These are phyloP conservation scores for Drosophila nannoptera DNA, from an alignment of 1,140 invertebrate genomes.

Conservation along the genomic window DNA sequence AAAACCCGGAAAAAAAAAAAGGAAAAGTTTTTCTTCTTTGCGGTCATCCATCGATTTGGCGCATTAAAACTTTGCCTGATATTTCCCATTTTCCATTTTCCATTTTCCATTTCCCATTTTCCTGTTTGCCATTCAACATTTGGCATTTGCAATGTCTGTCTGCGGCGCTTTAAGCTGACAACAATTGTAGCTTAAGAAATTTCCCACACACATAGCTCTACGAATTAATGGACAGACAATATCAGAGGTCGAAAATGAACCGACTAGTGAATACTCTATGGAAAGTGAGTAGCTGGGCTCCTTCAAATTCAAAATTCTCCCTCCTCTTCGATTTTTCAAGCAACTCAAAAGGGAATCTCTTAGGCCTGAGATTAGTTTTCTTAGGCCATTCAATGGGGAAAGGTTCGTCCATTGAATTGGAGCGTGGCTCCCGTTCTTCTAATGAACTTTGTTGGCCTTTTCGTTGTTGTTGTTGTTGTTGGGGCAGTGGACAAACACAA, in stretches of 20 bases:
- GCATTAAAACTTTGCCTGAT: conserved; percentile 73
- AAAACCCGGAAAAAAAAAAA: conserved; percentile 13
- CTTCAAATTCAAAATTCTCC: no score
- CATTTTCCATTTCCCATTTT: conserved; percentile 47
- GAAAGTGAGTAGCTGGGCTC: no score
- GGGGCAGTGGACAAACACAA: conserved; percentile 48
- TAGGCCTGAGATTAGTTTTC: background rate
- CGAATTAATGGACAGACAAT: conserved; percentile 1
- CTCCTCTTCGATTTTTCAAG: background rate
- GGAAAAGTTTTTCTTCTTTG: conserved; percentile 36
- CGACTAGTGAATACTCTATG: background rate
- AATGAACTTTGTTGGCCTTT: conserved; percentile 56
- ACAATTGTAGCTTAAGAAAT: conserved; percentile 35
- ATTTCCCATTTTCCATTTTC: conserved; percentile 62
- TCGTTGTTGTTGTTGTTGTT: conserved; percentile 27
- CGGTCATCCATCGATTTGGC: conserved; percentile 74
- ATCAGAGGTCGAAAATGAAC: background rate
- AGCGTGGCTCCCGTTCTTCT: conserved; percentile 22
- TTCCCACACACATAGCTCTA: background rate
- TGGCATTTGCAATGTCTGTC: conserved; percentile 26
- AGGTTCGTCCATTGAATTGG: conserved; percentile 30
- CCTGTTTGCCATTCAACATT: conserved; percentile 30
- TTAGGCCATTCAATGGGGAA: conserved; percentile 27
- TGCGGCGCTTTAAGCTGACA: conserved; percentile 21
- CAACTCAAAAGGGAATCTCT: background rate